Evolutionary conservation across 2,888 invertebrate species (phyloP), one percentile per base, ranked within the genome.

Genomic region (Tetragonula carbonaria): DNA sequence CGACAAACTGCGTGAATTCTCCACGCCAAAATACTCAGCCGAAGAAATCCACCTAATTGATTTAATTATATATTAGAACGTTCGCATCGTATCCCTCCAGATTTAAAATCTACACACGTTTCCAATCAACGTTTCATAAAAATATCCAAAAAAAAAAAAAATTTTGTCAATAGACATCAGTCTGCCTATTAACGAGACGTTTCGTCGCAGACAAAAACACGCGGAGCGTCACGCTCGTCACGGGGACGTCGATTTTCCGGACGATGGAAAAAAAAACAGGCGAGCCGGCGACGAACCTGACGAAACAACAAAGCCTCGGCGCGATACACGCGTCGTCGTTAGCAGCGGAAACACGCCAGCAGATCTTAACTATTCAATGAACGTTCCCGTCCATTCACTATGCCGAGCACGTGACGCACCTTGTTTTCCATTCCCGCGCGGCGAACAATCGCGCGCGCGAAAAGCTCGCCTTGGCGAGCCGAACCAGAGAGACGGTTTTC

Each of bases 311-410:
- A 81, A 83, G 78, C 75, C 50, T 28, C 45, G 45, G 53, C 28
- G 55, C 74, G 77, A 70, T 80, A 87, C 66, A 63, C 75, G 51
- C 59, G 50, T 78, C 80, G 76, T 63, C 77, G 70, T 78, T 70
- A 63, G 71, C 77, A 73, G 75, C 89, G 90, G 89, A 89, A 90
- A 67, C 80, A 66, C 81, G 84, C 82, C 85, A 73, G 67, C 70
- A 84, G 90, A 88, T 90, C 90, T 90, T 88, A 89, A 87, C 89
- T 90, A 88, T 90, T 90, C 90, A 87, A 88, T 86, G 84, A 82
- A 83, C 84, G 84, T 84, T 86, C 70, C 18, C 28, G 86, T 82
- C 68, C 88, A 87, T 88, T 89, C 88, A 84, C 78, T 63, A 51
- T 65, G 23, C 45, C 67, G 72, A 45, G 79, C 89, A 80, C 87